Evolutionary conservation across 2,113 vertebrate species (phyloP), one percentile per base, ranked within the genome.

Genomic region (Arenaria interpres): DNA sequence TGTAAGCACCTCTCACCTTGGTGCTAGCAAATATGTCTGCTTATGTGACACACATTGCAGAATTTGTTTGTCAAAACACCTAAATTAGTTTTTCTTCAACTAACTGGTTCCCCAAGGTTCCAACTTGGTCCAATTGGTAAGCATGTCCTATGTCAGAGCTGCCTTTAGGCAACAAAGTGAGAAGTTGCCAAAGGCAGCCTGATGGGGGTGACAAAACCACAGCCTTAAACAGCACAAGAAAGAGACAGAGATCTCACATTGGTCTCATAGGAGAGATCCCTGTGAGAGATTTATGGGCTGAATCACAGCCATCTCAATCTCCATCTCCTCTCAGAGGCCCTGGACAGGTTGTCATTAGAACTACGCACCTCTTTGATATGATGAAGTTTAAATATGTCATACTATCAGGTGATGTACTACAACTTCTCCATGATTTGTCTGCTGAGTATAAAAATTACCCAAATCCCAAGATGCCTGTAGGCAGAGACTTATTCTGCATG

Each of bases 121-220:
- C 53, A 75, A 27, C 39, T 16, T n/a, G 39, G 50, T 73, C 39
- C 20, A 56, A 8, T 17, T 41, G 39, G 32, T 14, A 72, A 69
- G 13, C 12, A 3, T 6, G 3, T 46, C 12, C 15, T 22, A 3
- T 51, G 35, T 84, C 50, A 92, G 48, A 86, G 12, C 16, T 77
- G 48, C 48, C 59, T 84, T 78, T 23, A 35, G 54, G 60, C 32
- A 73, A 43, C 48, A 18, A 53, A 66, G 25, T 48, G 67, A 17
- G 54, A 83, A 51, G 21, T 39, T 92, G 71, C 54, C 50, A 46
- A 48, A 83, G 33, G 63, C 54, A 90, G 84, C 72, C 89, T 64
- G 54, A 7, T 48, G 76, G 54, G 35, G 87, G 89, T 86, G 93
- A 87, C 83, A 96, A 94, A 95, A 69, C 59, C 68, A 77, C 50